Evolutionary conservation across 2,888 invertebrate species (phyloP).

Genomic region (Operophtera brumata): DNA sequence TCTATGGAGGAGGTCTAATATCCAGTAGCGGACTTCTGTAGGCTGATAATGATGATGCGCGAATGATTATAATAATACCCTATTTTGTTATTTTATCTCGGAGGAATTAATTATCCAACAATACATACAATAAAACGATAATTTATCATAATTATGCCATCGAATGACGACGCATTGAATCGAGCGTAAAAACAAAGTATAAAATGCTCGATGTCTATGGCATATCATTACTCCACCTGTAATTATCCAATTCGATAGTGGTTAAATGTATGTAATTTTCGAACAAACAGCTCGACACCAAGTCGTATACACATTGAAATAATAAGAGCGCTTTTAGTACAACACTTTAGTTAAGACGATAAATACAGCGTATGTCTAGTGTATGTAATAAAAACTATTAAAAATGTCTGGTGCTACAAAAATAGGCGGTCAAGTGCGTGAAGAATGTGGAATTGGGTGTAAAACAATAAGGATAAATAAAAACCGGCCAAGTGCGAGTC

Average conservation of each 20-base stretch:
- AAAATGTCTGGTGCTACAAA: conserved; percentile 33
- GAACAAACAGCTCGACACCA: conserved; percentile 50
- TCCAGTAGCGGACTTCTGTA: too few relatives aligned
- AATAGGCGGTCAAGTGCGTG: conserved; percentile 34
- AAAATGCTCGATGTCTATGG: conserved; percentile 55
- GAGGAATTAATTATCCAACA: conserved; percentile 1
- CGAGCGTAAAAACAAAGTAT: conserved; percentile 46
- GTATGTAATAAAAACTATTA: conserved; percentile 42
- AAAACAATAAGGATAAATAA: conserved; percentile 26
- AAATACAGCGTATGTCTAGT: conserved; percentile 34
- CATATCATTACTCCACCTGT: conserved; percentile 58
- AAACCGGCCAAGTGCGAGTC: too few relatives aligned
- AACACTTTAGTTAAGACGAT: conserved; percentile 50
- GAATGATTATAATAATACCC: too few relatives aligned
- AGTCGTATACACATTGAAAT: conserved; percentile 53
- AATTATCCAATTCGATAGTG: conserved; percentile 69
- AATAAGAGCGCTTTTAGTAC: conserved; percentile 53
- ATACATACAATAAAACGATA: conserved; percentile 12
- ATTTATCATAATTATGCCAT: conserved; percentile 30
- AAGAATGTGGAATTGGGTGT: conserved; percentile 37
- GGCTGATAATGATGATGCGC: too few relatives aligned
- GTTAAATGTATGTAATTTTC: conserved; percentile 67
- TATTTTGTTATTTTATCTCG: too few relatives aligned
- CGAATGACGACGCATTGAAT: conserved; percentile 49
- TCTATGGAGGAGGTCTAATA: too few relatives aligned